Evolutionary conservation across 2,797 vertebrate species (phyloP).

Genomic region (Gambelia wislizenii): DNA sequence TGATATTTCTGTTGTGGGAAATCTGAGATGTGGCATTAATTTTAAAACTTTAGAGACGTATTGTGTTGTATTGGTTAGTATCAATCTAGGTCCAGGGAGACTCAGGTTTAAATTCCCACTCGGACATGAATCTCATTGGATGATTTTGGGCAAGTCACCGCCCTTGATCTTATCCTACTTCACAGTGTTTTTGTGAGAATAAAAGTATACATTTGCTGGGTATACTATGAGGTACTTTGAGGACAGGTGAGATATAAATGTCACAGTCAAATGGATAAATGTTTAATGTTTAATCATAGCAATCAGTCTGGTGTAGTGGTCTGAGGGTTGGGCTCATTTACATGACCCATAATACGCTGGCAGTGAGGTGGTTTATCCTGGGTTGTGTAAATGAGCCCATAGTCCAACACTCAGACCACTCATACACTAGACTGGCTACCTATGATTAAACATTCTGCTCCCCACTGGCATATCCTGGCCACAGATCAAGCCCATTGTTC

Average conservation of each 20-base stretch:
- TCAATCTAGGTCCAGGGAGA: background rate
- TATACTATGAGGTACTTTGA: background rate
- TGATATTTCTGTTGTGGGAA: background rate
- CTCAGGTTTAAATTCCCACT: background rate
- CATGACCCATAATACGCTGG: no score
- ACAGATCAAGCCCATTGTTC: no score
- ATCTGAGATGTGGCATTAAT: background rate
- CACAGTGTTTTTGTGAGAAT: background rate
- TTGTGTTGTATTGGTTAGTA: background rate
- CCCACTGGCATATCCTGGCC: no score
- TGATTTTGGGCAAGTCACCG: background rate
- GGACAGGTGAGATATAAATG: background rate
- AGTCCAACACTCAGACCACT: no score
- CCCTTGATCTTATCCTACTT: background rate
- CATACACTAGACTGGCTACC: no score
- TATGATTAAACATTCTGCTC: no score
- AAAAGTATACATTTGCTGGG: background rate
- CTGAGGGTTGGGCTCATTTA: no score
- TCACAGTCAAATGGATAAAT: background rate
- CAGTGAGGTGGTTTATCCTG: no score
- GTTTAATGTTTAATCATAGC: background rate
- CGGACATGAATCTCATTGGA: background rate
- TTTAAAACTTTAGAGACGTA: background rate
- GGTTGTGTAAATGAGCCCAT: no score
- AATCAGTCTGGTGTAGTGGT: no score